Evolutionary conservation across 2,113 vertebrate genomes (phyloP), one percentile per base, ranked within the genome.

Genomic region (Pomatorhinus ruficollis): DNA sequence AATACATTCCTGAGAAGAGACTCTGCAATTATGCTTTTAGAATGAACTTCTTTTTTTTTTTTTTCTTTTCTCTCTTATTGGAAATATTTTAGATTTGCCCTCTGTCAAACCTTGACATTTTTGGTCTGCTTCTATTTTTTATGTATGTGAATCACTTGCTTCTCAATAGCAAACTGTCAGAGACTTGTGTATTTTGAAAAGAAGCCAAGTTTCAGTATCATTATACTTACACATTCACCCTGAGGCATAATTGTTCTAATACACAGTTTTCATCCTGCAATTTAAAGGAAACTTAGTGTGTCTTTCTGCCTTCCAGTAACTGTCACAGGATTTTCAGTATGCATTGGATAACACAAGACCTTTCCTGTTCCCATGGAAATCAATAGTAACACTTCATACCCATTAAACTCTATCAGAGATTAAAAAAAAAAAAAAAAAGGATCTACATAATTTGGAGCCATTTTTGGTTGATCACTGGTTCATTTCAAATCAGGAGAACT

Each of bases 221-320:
- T 94, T 92, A 90, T 30, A 86, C 90, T 95, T 97, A 96, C 89
- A 94, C 42, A 63, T 97, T 95, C 91, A 96, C 89, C 92, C 94
- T 37, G 60, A 96, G 92, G 96, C 96, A 89, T 90, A 93, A 96
- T 97, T 95, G 87, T 93, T 94, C 83, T 93, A 95, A 97, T 97
- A 89, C 64, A 93, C 45, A 90, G 39, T 93, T 97, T 97, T 92
- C 84, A 69, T 89, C 45, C 93, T 94, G 76, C 74, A 92, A 93
- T 96, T 93, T 96, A 96, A 96, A 94, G 59, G 49, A 68, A 92
- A 87, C 71, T 78, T 87, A 89, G n/a, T 61, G 54, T 30, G 65
- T 91, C 78, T 93, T 66, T 91, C 40, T 96, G 94, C 89, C 82
- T 95, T 95, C 72, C 85, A 89, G 90, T 87, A 92, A 75, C 87